Evolutionary conservation across 2,888 invertebrate species (phyloP).

Genomic region (Lottia scabra): DNA sequence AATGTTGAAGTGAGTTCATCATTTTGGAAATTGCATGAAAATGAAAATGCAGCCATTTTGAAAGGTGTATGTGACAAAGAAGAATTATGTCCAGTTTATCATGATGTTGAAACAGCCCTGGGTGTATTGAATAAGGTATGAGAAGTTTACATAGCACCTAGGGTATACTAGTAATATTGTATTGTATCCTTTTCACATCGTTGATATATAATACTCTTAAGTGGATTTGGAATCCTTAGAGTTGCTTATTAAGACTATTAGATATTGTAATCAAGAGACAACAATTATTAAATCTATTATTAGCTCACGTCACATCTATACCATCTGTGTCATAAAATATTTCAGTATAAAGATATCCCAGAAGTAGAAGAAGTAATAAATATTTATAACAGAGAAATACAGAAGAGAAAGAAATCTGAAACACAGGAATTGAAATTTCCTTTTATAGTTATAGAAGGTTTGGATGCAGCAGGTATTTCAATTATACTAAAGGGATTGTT

Average conservation of each 20-base stretch:
- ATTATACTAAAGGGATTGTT: too few relatives aligned
- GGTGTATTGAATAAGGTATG: constrained; percentile 34
- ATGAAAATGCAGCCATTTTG: background rate
- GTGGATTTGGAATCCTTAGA: too few relatives aligned
- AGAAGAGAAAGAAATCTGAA: constrained; percentile 12
- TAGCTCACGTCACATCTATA: too few relatives aligned
- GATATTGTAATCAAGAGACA: too few relatives aligned
- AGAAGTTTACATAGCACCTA: too few relatives aligned
- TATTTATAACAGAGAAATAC: constrained; percentile 35
- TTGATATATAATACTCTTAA: too few relatives aligned
- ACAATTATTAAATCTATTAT: too few relatives aligned
- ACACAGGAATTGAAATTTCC: constrained; percentile 34
- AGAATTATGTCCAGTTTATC: constrained; percentile 39
- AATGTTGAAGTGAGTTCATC: background rate
- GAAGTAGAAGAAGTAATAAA: constrained; percentile 41
- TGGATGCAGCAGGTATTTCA: constrained; percentile 54
- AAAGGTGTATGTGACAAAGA: constrained; percentile 31
- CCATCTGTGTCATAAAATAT: background rate
- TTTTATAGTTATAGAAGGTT: constrained; percentile 52
- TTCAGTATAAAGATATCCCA: constrained; percentile 30
- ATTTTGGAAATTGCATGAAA: background rate
- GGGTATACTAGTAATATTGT: too few relatives aligned
- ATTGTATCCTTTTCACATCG: too few relatives aligned
- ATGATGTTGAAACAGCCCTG: constrained; percentile 27
- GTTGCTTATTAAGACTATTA: too few relatives aligned